These are phyloP conservation scores for Toxotes chatareus DNA, from an alignment of 2,113 vertebrate species.

Conservation along the genomic window DNA sequence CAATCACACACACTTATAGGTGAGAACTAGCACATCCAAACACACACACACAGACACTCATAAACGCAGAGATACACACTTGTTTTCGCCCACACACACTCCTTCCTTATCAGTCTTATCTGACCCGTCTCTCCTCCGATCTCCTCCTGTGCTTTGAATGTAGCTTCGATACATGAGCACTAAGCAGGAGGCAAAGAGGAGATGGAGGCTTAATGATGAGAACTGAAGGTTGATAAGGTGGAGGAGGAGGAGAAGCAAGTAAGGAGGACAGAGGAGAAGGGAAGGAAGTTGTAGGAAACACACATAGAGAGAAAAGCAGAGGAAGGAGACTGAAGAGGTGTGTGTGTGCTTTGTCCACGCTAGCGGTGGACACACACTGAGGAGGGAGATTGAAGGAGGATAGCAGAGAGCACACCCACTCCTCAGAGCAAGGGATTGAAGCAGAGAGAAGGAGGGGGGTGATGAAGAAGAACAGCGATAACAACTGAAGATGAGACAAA, in stretches of 20 bases:
- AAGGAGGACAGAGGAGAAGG: conserved; percentile 8
- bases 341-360: conserved; percentile 76
- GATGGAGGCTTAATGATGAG: conserved; percentile 59
- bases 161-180: conserved; percentile 61
- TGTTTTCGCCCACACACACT: conserved; percentile 9
- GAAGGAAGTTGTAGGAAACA: conserved; percentile 19
- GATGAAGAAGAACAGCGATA: conserved; percentile 67
- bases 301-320: neutral
- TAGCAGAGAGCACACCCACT: conserved; percentile 78
- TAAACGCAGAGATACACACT: conserved; percentile 16
- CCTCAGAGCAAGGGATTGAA: conserved; percentile 49
- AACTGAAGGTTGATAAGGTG: conserved; percentile 42
- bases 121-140: conserved; percentile 31
- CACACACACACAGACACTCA: neutral
- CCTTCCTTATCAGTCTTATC: conserved; percentile 43
- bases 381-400: conserved; percentile 80
- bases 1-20: conserved; percentile 32
- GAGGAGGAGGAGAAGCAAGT: conserved; percentile 13
- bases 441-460: conserved; percentile 58
- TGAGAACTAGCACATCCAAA: conserved; percentile 5
- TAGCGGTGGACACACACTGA: conserved; percentile 79
- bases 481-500: conserved; percentile 55
- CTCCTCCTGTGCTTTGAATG: conserved; percentile 65
- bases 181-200: conserved; percentile 60
- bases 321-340: conserved; percentile 3